Conservation (phyloP, 2,797 vertebrate genomes). For the Eremophila alpestris region DNA sequence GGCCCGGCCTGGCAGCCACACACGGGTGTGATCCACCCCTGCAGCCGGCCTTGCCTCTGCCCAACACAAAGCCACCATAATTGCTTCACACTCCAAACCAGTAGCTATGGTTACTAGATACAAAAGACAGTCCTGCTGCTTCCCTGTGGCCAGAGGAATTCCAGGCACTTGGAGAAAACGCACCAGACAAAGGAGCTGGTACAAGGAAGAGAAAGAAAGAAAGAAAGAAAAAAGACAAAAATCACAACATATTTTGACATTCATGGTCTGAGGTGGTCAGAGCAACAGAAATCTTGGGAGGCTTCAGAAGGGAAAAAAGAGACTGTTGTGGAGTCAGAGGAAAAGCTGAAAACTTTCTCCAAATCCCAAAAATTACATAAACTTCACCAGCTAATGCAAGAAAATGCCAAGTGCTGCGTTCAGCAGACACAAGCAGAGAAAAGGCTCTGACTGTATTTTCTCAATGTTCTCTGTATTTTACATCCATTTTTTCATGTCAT, state of each 20-base stretch:
- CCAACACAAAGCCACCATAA: slow-evolving; percentile 28
- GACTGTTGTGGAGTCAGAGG: background rate
- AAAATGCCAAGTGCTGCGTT: background rate
- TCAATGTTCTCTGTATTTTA: background rate
- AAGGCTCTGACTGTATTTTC: background rate
- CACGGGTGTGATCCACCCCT: fast-evolving
- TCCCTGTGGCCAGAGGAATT: slow-evolving; percentile 72
- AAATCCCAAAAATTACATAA: background rate
- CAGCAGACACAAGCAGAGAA: background rate
- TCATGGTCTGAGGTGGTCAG: background rate
- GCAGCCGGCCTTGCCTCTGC: background rate
- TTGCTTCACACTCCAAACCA: slow-evolving; percentile 26
- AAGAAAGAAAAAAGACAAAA: background rate
- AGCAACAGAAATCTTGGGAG: background rate
- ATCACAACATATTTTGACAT: background rate
- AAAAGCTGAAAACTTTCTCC: background rate
- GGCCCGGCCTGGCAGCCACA: background rate
- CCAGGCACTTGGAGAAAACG: slow-evolving; percentile 58
- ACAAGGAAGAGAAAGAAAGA: background rate
- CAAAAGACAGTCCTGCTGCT: slow-evolving; percentile 64
- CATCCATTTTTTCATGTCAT: background rate
- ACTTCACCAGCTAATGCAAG: background rate
- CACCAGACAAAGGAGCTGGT: slow-evolving; percentile 54
- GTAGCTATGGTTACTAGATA: slow-evolving; percentile 75
- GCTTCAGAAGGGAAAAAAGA: background rate